phyloP scores from a whole-genome alignment of 2,113 vertebrate species.

The Microcebus murinus region DNA sequence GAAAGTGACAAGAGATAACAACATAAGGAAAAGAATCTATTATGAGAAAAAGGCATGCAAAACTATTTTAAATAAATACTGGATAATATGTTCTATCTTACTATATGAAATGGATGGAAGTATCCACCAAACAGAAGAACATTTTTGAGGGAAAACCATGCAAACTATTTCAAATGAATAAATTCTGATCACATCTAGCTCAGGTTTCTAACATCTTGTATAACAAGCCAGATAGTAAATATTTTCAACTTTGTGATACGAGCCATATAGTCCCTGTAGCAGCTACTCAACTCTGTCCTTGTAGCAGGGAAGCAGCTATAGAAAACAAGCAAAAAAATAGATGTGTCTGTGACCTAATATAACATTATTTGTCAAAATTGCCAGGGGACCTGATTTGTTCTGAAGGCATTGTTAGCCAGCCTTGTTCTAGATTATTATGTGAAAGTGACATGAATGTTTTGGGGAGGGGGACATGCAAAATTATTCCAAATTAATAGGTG shows the following conservation, averaged over 20 bases:
- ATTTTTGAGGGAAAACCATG: background rate
- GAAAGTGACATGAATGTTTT: background rate
- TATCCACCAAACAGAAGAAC: background rate
- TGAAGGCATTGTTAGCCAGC: background rate
- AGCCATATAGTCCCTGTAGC: background rate
- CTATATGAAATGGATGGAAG: background rate
- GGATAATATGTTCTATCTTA: background rate
- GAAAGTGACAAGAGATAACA: background rate
- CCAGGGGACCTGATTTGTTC: background rate
- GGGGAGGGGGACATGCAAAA: background rate
- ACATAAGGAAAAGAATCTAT: background rate
- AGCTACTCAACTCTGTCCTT: background rate
- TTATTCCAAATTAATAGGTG: constrained; percentile 13
- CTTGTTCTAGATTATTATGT: background rate
- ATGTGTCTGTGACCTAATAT: background rate
- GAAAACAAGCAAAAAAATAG: background rate
- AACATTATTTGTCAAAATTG: background rate
- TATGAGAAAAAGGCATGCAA: background rate
- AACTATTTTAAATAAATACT: constrained; percentile 19
- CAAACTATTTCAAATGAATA: background rate
- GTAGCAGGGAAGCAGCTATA: background rate
- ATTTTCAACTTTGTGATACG: background rate
- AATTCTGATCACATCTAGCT: background rate
- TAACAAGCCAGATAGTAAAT: background rate
- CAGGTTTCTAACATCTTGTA: background rate